Percentiles rank a stretch among this genome's conserved stretches.
Conservation (phyloP, 2,797 vertebrate species). For the Pogoniulus pusillus region DNA sequence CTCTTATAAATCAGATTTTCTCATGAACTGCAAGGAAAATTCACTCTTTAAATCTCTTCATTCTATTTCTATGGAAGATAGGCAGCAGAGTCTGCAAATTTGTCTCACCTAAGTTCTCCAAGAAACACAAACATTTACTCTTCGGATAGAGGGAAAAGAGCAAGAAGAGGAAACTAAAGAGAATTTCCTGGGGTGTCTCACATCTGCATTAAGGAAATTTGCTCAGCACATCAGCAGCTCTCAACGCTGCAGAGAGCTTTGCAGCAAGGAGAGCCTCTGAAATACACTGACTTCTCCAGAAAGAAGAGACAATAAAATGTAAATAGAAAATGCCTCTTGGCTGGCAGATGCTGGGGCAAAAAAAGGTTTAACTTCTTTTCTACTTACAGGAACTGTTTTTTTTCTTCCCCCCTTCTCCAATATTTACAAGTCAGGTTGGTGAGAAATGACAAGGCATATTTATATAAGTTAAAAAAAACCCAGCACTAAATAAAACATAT, state of each 20-base stretch:
- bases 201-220: constrained; percentile 6
- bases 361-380: not conserved
- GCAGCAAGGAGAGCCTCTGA: not conserved
- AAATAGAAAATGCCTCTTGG: not conserved
- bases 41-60: not conserved
- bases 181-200: not conserved
- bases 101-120: not conserved
- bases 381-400: not conserved
- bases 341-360: not conserved
- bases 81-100: not conserved
- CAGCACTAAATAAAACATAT: constrained; percentile 8
- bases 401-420: not conserved
- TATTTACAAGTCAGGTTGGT: not conserved
- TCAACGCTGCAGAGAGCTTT: not conserved
- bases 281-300: not conserved
- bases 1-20: not conserved
- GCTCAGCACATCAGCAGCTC: not conserved
- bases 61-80: not conserved
- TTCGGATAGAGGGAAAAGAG: constrained; percentile 20
- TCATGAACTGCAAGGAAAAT: not conserved
- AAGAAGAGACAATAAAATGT: constrained; percentile 5
- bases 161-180: not conserved
- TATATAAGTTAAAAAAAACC: not conserved
- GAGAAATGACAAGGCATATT: not conserved
- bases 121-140: constrained; percentile 40